Evolutionary conservation across 2,888 invertebrate species (phyloP), one percentile per base, ranked within the genome.

Genomic region (Sphaerophoria rueppellii): DNA sequence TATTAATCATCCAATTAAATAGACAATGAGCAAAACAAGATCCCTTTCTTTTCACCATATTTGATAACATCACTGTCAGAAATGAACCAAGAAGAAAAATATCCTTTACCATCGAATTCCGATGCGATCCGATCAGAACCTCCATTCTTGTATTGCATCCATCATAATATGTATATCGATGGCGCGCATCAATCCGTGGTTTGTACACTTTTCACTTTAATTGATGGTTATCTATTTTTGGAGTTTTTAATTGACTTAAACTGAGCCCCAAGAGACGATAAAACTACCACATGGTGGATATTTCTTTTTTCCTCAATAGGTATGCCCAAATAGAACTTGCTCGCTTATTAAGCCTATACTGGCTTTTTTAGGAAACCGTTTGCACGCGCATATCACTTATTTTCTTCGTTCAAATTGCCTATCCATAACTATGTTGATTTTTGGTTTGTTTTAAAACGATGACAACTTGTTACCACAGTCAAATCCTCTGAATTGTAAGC

Each of bases 181-280:
- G 12, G 60, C 60, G 40, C 48, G 60, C 61, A 34, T 79, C 79
- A 71, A 60, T 76, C 65, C 37, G 46, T 63, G 54, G 32, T 60
- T 73, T 43, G 70, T 77, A 34, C 69, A 76, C 72, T 85, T 85
- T 85, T 81, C 81, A 79, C 78, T 86, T 83, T 87, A 87, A 87
- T 87, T 87, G 87, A 87, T 87, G 57, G 82, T 85, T 87, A 87
- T 87, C 87, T 87, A 80, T 87, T 87, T 87, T 87, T 87, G 87
- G 87, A 81, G 61, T 81, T 86, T 87, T 87, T 87, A 87, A 87
- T 87, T 87, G 87, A 86, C 87, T 86, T 80, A 79, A 87, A 87
- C 80, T 79, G 69, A 82, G 78, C 75, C 78, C 67, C 69, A 57
- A 72, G 85, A 80, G 77, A 78, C 71, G 24, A 67, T 12, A 43